Conservation (phyloP, 2,797 vertebrate species). For the Brachyrhaphis roseni region DNA sequence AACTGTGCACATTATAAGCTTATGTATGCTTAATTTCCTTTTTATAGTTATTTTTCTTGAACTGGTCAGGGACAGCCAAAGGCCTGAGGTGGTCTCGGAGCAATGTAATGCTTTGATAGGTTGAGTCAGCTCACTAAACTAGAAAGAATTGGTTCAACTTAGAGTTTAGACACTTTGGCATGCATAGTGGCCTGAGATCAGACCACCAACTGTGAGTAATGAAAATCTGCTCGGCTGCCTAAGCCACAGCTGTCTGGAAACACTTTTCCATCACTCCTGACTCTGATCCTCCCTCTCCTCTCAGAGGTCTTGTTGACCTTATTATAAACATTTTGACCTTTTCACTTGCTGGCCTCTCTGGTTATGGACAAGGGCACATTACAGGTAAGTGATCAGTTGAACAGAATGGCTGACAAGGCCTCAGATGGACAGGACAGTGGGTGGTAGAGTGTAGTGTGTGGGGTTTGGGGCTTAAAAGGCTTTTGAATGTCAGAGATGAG, state of each 20-base stretch:
- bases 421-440: conserved; percentile 66
- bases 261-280: conserved; percentile 25
- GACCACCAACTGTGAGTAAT: conserved; percentile 1
- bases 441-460: conserved; percentile 53
- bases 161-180: not conserved
- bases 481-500: conserved; percentile 69
- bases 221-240: not conserved
- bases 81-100: not conserved
- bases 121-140: not conserved
- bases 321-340: conserved; percentile 79
- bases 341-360: conserved; percentile 52
- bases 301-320: conserved; percentile 68
- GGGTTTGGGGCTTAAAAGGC: conserved; percentile 38
- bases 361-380: conserved; percentile 70
- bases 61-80: not conserved
- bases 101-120: not conserved
- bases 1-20: not conserved
- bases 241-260: conserved; percentile 1
- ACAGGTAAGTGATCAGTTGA: conserved; percentile 73
- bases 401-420: conserved; percentile 76
- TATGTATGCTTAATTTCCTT: not conserved
- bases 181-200: not conserved
- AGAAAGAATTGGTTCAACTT: not conserved
- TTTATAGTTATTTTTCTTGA: not conserved
- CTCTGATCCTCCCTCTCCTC: conserved; percentile 19